Conservation (phyloP, 2,113 vertebrate species). For the Xenopus tropicalis region DNA sequence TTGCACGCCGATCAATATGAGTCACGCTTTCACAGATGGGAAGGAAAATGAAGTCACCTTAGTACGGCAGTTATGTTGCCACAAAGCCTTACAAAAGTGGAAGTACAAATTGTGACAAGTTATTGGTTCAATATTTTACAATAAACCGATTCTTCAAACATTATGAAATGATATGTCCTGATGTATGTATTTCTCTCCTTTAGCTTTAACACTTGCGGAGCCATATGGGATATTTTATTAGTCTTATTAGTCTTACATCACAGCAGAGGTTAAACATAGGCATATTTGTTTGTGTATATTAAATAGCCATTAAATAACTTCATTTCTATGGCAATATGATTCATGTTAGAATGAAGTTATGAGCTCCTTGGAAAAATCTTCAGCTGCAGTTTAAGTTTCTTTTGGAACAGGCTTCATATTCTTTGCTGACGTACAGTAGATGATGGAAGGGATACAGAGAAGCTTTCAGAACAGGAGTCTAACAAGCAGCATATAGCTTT, state of each 20-base stretch:
- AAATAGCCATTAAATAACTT: too few relatives aligned
- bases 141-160: background rate
- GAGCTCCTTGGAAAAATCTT: background rate
- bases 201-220: too few relatives aligned
- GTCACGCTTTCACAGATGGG: background rate
- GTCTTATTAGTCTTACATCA: too few relatives aligned
- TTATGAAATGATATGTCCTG: background rate
- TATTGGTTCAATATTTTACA: background rate
- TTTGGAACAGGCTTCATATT: background rate
- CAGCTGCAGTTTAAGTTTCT: background rate
- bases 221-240: too few relatives aligned
- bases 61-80: background rate
- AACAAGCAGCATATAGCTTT: too few relatives aligned
- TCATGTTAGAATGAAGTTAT: too few relatives aligned
- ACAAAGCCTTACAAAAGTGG: constrained; percentile 9
- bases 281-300: too few relatives aligned
- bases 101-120: constrained; percentile 7
- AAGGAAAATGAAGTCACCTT: constrained; percentile 9
- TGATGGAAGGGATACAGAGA: background rate
- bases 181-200: background rate
- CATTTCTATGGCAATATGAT: too few relatives aligned
- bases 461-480: background rate
- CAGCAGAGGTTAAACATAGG: too few relatives aligned
- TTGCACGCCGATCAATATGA: background rate
- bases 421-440: background rate